phyloP scores from a whole-genome alignment of 2,888 invertebrate genomes.

The Drosophila meridionalis region DNA sequence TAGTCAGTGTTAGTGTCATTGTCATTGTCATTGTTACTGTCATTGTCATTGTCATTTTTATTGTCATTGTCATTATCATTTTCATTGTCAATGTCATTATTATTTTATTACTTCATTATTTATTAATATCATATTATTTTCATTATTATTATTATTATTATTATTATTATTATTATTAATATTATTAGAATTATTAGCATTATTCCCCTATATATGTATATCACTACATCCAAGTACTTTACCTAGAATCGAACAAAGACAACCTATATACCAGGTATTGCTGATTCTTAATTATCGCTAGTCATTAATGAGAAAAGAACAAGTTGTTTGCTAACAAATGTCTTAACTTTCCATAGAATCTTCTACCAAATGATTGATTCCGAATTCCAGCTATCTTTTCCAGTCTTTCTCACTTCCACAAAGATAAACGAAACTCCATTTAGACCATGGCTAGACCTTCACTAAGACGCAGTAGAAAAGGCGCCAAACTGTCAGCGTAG shows the following conservation, averaged over 20 bases:
- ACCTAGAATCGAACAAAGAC: not conserved
- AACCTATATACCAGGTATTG: not conserved
- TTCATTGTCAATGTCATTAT: not conserved
- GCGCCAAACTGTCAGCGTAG: slow-evolving; percentile 8
- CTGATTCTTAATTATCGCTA: not conserved
- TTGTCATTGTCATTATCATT: not conserved
- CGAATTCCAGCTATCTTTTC: not conserved
- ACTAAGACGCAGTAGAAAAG: slow-evolving; percentile 21
- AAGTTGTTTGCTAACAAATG: slow-evolving; percentile 1
- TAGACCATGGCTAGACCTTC: slow-evolving; percentile 10
- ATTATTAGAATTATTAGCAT: not conserved
- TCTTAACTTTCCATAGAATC: slow-evolving; percentile 3
- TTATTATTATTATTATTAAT: not conserved
- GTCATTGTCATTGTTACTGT: not conserved
- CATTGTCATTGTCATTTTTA: not conserved
- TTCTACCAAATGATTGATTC: not conserved
- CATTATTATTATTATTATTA: not conserved
- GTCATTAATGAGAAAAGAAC: slow-evolving; percentile 1
- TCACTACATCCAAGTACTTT: not conserved
- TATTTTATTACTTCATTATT: not conserved
- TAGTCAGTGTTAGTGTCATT: not conserved
- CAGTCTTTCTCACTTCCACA: not conserved
- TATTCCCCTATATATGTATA: not conserved
- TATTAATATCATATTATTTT: too few relatives aligned
- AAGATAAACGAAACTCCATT: not conserved